Conservation (phyloP, 2,888 invertebrate species). For the Dryadula phaetusa region DNA sequence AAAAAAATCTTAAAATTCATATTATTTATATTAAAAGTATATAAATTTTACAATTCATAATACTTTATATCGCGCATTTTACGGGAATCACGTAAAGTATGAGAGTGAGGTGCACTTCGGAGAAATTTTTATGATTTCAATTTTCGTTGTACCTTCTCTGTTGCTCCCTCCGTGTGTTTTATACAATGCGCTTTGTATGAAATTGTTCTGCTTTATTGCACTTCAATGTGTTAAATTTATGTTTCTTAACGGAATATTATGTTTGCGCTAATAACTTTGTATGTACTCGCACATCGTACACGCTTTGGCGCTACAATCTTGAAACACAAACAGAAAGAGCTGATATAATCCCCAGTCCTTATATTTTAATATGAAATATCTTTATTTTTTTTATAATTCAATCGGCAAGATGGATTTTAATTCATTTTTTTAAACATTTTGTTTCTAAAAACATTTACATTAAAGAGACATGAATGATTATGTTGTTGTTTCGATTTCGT, state of each 20-base stretch:
- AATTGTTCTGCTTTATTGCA: slow-evolving; percentile 31
- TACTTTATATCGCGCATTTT: slow-evolving; percentile 28
- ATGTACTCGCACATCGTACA: neutral
- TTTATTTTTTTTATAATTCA: no score
- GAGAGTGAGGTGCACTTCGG: slow-evolving; percentile 55
- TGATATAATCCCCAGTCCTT: no score
- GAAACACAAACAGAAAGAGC: no score
- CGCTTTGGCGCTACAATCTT: no score
- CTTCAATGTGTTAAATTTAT: neutral
- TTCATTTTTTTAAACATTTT: no score
- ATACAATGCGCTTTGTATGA: slow-evolving; percentile 31
- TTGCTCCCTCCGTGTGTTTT: slow-evolving; percentile 41
- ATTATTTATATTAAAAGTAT: neutral
- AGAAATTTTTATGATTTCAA: slow-evolving; percentile 61
- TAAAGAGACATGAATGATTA: no score
- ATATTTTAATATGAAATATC: no score
- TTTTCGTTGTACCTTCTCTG: slow-evolving; percentile 50
- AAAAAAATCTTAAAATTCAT: neutral
- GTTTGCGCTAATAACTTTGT: slow-evolving; percentile 4
- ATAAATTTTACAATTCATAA: slow-evolving; percentile 12
- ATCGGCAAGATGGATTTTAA: no score
- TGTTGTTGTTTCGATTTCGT: no score
- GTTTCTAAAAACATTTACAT: no score
- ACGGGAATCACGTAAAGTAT: slow-evolving; percentile 62
- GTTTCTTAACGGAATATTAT: neutral